Conservation (phyloP, 2,888 invertebrate genomes). For the Melieria crassipennis region DNA sequence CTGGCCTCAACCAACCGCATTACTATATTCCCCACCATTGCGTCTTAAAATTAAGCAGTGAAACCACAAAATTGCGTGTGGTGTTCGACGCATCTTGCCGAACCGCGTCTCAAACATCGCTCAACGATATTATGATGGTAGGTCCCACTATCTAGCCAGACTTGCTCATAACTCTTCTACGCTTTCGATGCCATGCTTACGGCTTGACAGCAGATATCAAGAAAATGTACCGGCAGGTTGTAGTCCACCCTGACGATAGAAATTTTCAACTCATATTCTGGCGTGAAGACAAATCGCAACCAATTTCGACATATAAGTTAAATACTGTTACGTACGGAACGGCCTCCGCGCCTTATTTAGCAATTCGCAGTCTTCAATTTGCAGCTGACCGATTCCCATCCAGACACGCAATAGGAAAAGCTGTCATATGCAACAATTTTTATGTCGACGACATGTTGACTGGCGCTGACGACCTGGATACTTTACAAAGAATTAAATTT, state of each 20-base stretch:
- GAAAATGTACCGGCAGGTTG: constrained; percentile 7
- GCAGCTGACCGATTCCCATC: no score
- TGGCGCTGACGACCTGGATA: no score
- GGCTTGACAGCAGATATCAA: constrained; percentile 32
- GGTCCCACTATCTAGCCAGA: constrained; percentile 36
- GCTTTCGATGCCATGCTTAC: constrained; percentile 33
- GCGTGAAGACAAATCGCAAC: no score
- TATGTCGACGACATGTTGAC: no score
- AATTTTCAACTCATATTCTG: no score
- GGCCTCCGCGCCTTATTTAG: no score
- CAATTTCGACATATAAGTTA: no score
- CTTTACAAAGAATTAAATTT: no score
- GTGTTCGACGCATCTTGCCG: constrained; percentile 29
- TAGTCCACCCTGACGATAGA: constrained; percentile 9
- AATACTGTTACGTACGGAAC: no score
- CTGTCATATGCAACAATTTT: no score
- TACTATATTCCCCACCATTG: constrained; percentile 33
- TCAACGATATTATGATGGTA: constrained; percentile 31
- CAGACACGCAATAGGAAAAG: no score
- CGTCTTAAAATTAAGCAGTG: constrained; percentile 35
- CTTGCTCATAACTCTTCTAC: constrained; percentile 27
- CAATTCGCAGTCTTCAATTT: no score
- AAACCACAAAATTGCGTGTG: constrained; percentile 27
- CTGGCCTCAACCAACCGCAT: background rate
- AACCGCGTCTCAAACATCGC: constrained; percentile 18